Conservation (phyloP, 2,888 invertebrate species). For the Esperia sulphurella region DNA sequence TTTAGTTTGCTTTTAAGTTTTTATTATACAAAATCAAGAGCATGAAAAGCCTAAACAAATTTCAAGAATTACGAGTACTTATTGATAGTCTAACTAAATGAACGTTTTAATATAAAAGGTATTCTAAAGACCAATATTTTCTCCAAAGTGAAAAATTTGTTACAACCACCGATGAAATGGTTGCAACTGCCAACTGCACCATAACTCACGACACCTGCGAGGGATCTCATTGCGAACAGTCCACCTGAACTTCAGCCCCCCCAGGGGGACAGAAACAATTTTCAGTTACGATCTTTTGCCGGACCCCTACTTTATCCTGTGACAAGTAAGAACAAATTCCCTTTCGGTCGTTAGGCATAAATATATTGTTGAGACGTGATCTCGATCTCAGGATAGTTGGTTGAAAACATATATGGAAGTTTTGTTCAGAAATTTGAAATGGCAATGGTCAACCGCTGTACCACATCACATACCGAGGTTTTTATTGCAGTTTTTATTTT, state of each 20-base stretch:
- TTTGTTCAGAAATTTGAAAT: no score
- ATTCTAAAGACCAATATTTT: no score
- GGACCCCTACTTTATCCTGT: constrained; percentile 20
- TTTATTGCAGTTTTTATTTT: no score
- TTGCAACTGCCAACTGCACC: constrained; percentile 46
- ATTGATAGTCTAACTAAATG: no score
- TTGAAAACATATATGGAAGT: background rate
- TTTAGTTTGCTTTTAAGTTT: no score
- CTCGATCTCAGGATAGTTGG: constrained; percentile 15
- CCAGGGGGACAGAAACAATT: constrained; percentile 58
- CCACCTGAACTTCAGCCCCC: constrained; percentile 35
- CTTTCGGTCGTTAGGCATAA: constrained; percentile 50
- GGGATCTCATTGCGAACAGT: constrained; percentile 39
- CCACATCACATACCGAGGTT: no score
- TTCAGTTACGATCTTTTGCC: constrained; percentile 49
- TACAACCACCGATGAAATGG: constrained; percentile 40
- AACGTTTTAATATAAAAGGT: no score
- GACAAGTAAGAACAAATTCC: constrained; percentile 50
- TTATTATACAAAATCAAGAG: no score
- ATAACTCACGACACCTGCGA: constrained; percentile 67
- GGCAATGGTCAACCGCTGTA: no score
- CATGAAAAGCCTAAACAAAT: no score
- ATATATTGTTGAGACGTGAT: constrained; percentile 64
- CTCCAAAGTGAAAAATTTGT: no score
- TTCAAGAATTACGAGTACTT: no score